Evolutionary conservation across 2,797 vertebrate genomes (phyloP).

Genomic region (Thamnophis elegans): DNA sequence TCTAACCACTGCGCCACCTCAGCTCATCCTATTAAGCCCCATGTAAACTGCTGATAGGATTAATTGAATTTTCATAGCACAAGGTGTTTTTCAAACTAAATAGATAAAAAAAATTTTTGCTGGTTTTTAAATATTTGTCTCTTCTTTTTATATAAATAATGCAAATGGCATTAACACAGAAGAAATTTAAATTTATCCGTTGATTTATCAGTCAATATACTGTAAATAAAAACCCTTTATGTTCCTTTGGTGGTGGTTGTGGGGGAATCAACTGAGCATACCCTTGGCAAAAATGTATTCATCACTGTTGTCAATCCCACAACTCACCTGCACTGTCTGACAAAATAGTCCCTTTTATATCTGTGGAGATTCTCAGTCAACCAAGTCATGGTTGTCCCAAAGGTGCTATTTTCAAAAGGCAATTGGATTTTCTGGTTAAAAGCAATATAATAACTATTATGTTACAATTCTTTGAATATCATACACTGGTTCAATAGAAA

Average conservation of each 20-base stretch:
- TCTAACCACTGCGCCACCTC: too few species aligned
- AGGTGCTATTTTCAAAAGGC: too few species aligned
- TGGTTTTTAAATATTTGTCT: background rate
- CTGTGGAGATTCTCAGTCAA: too few species aligned
- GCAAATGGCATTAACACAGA: background rate
- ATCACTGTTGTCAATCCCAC: background rate
- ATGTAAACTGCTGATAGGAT: background rate
- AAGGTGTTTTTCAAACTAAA: too few species aligned
- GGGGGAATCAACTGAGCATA: background rate
- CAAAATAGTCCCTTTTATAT: background rate
- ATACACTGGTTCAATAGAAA: background rate
- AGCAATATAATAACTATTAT: background rate
- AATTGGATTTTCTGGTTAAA: background rate
- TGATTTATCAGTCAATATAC: too few species aligned
- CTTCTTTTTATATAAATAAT: background rate
- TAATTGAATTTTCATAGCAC: background rate
- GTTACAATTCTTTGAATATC: background rate
- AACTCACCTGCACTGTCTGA: background rate
- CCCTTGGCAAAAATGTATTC: background rate
- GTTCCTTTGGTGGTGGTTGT: background rate
- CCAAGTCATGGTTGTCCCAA: too few species aligned
- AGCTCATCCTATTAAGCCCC: too few species aligned
- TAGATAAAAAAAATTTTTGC: background rate
- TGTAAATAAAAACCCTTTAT: too few species aligned
- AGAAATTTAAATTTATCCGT: too few species aligned